Evolutionary conservation across 2,797 vertebrate species (phyloP).

Genomic region (Thripadectes ignobilis): DNA sequence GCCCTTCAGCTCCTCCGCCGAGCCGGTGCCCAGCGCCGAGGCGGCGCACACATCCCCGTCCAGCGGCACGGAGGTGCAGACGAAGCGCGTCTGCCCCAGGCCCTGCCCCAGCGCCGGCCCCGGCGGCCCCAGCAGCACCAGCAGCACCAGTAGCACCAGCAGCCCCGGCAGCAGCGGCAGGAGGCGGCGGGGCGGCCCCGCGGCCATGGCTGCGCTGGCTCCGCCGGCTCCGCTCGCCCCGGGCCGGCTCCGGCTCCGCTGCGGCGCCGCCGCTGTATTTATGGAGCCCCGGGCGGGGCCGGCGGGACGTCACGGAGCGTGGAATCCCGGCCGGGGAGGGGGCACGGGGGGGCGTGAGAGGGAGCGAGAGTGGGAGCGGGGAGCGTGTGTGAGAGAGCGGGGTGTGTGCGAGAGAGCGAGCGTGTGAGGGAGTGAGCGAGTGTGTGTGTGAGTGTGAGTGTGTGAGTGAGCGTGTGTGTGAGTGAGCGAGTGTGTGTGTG

Average conservation of each 20-base stretch:
- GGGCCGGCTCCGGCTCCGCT: not conserved
- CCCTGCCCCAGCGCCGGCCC: constrained; percentile 79
- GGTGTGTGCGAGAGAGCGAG: not conserved
- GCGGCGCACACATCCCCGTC: constrained; percentile 94
- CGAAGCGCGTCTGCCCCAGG: constrained; percentile 92
- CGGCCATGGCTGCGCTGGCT: constrained; percentile 28
- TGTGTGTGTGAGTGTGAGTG: not conserved
- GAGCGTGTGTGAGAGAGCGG: no score
- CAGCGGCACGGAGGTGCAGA: constrained; percentile 96
- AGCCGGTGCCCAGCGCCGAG: constrained; percentile 87
- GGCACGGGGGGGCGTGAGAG: not conserved
- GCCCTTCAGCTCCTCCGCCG: constrained; percentile 89
- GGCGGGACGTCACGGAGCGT: not conserved
- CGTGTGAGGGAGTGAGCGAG: not conserved
- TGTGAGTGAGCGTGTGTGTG: no score
- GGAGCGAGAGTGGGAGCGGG: not conserved
- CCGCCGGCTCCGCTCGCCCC: not conserved
- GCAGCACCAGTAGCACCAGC: constrained; percentile 74
- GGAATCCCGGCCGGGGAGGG: not conserved
- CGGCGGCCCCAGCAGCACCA: constrained; percentile 70
- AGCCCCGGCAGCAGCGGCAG: constrained; percentile 74
- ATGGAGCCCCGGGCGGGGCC: not conserved
- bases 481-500: no score
- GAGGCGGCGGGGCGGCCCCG: not conserved
- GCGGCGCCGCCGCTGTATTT: not conserved